A percentile compares a stretch with the other conserved stretches of the same genome.
Evolutionary conservation across 37 sponge, comb jelly and placozoan genomes (phyloP).

Genomic region (Chondrilla cf. caribensis): DNA sequence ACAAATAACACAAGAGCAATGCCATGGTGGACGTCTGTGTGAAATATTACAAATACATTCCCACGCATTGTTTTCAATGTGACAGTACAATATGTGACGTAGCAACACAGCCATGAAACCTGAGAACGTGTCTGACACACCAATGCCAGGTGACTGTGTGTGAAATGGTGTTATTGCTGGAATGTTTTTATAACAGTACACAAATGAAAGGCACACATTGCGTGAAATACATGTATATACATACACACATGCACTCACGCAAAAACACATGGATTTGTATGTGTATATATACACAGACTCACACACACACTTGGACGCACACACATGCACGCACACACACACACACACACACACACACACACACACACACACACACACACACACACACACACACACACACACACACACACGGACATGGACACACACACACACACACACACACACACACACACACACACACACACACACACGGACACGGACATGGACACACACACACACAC

Average conservation of each 20-base stretch:
- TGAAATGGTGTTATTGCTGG: too few relatives aligned
- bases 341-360: conserved; percentile 21
- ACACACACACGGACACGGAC: background rate
- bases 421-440: conserved; percentile 4
- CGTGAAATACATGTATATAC: background rate
- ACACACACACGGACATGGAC: background rate
- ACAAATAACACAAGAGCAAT: too few relatives aligned
- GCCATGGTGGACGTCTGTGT: too few relatives aligned
- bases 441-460: conserved; percentile 1
- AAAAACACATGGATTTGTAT: background rate
- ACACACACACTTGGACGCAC: conserved; percentile 11
- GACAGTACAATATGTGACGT: too few relatives aligned
- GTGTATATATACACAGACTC: background rate
- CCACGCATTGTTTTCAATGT: too few relatives aligned
- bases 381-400: conserved; percentile 21
- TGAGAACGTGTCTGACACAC: too few relatives aligned
- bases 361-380: conserved; percentile 21
- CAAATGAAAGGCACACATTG: background rate
- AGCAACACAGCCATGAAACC: too few relatives aligned
- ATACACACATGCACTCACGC: background rate
- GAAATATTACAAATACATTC: too few relatives aligned
- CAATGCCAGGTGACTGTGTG: too few relatives aligned
- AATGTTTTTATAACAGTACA: too few relatives aligned
- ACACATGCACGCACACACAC: conserved; percentile 4
- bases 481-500: conserved; percentile 23